These are phyloP conservation scores for Hermodice carunculata DNA, from an alignment of 2,888 invertebrate species.

Conservation along the genomic window DNA sequence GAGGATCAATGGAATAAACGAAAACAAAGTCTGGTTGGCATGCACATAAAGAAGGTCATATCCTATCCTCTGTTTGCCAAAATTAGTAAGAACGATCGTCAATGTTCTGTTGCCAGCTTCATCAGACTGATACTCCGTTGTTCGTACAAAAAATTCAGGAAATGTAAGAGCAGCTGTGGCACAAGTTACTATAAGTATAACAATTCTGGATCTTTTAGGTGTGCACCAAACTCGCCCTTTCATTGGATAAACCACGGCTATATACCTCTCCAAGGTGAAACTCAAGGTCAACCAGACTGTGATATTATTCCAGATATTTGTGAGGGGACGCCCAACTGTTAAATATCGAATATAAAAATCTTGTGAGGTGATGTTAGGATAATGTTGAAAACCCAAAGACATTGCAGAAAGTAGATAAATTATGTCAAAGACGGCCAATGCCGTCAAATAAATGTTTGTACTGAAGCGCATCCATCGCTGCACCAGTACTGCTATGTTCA, in stretches of 20 bases:
- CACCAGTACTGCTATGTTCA: constrained; percentile 64
- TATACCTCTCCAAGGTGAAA: constrained; percentile 82
- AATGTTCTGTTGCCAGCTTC: neutral
- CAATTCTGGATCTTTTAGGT: constrained; percentile 78
- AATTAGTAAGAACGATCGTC: neutral
- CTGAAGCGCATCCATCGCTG: constrained; percentile 63
- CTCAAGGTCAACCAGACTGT: constrained; percentile 83
- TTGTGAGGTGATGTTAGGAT: neutral
- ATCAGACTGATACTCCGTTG: too few species aligned
- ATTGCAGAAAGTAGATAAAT: constrained; percentile 77
- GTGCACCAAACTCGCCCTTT: constrained; percentile 79
- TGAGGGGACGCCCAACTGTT: constrained; percentile 74
- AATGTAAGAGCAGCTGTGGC: constrained; percentile 75
- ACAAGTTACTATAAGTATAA: constrained; percentile 75
- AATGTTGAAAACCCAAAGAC: constrained; percentile 28
- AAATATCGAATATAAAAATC: constrained; percentile 54
- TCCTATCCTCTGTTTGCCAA: constrained; percentile 21
- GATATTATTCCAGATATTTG: constrained; percentile 78
- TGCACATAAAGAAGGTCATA: constrained; percentile 33
- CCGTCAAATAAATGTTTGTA: constrained; percentile 76
- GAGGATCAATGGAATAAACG: constrained; percentile 78
- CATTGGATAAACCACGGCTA: constrained; percentile 82
- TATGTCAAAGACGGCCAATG: constrained; percentile 80
- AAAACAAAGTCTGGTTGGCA: constrained; percentile 71
- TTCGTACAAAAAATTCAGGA: constrained; percentile 78